Evolutionary conservation across 2,888 invertebrate species (phyloP), one percentile per base, ranked within the genome.

Genomic region (Chorisops tibialis): DNA sequence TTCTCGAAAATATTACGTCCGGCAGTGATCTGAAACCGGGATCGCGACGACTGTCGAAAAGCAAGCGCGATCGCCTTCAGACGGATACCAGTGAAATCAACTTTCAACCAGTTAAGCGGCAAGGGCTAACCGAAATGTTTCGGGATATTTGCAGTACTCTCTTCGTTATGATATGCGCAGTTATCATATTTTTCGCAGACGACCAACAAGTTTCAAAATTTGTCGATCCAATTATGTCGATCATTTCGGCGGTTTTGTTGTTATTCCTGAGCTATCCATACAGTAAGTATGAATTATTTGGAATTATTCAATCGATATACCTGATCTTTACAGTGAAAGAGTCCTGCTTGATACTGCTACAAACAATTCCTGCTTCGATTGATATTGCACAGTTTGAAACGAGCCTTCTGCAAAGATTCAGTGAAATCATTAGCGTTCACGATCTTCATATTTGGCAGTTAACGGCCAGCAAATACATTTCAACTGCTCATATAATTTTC

Each of bases 361-460:
- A 96, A 79, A 96, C 95, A 1, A 94, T 96, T 63, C 96, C 96
- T 0, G 90, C 87, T 69, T 89, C 93, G 12, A 88, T 96, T 66
- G 88, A 94, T 71, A 87, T 92, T 45, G 83, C 85, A 66, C 81
- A 82, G 7, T 81, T 93, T 65, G 84, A 86, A 67, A 79, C 81
- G 37, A 84, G 87, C 66, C 73, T 93, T 41, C 73, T 85, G 0
- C 76, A 80, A 60, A 83, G 84, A 65, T 89, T 89, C 73, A 87
- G 87, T 0, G 85, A 85, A 64, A 86, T 90, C 61, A 79, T 86
- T 0, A 88, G 86, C 70, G 87, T 93, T 18, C 94, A 94, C 72
- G 93, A 94, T 77, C 81, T 94, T 43, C 94, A 94, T 72, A 88
- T 94, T 19, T 94, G 94, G 93, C 90, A 92, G 69, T 79, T 94